Evolutionary conservation across 37 sponge, comb jelly and placozoan genomes (phyloP).

Genomic region (Spongilla lacustris): DNA sequence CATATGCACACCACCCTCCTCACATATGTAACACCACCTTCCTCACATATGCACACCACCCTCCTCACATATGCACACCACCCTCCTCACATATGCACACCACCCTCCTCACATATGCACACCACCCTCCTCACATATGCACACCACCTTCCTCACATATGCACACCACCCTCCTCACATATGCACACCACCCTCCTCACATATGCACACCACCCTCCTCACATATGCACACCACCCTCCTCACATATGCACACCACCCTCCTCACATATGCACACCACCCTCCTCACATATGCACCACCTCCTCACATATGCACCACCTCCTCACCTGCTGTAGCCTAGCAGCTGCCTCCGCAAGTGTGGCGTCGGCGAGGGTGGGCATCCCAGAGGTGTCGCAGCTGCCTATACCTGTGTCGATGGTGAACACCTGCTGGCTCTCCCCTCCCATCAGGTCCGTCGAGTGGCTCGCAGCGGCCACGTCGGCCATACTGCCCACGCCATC

Average conservation of each 20-base stretch:
- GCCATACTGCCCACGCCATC: not conserved
- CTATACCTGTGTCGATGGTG: constrained; percentile 76
- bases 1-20: too few relatives aligned
- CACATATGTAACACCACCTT: too few relatives aligned
- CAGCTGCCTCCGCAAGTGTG: constrained; percentile 76
- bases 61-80: too few relatives aligned
- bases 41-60: too few relatives aligned
- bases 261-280: not conserved
- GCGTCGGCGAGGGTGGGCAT: constrained; percentile 80
- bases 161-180: not conserved
- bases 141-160: too few relatives aligned
- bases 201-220: too few relatives aligned
- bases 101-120: too few relatives aligned
- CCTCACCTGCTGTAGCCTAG: constrained; percentile 72
- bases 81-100: too few relatives aligned
- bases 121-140: too few relatives aligned
- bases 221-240: too few relatives aligned
- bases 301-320: not conserved
- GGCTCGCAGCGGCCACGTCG: not conserved
- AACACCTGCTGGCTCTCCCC: constrained; percentile 65
- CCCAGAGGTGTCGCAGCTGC: constrained; percentile 58
- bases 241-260: not conserved
- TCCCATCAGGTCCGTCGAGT: not conserved
- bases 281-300: not conserved
- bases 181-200: not conserved